Evolutionary conservation across 2,888 invertebrate species (phyloP), one percentile per base, ranked within the genome.

Genomic region (Salticus scenicus): DNA sequence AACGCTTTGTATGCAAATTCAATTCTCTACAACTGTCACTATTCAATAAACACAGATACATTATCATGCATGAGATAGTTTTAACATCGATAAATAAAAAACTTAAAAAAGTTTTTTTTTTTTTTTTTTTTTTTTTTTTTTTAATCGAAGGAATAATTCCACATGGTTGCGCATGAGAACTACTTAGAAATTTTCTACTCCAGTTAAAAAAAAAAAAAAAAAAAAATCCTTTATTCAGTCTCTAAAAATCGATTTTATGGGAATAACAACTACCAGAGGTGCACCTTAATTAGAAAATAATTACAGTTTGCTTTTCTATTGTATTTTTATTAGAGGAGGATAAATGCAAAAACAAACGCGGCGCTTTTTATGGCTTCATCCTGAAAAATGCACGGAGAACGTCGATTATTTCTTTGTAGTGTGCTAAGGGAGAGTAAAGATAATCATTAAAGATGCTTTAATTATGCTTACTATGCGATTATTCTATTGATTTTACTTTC

Each of bases 251-350:
- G 57, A 57, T 57, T 57, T 57, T 24, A 24, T 5, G 20, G 24
- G 57, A 4, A 47, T 47, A 57, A 57, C 57, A 57, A 17, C 57
- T 24, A 57, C 57, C 57, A 24, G 24, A 57, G 57, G 57, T 24
- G 24, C 8, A 24, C 57, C 57, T 57, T 57, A 57, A 57, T 57
- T 57, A 57, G 57, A 57, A 57, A 57, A 57, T 57, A 57, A 57
- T 57, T 57, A 57, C 57, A 57, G 57, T 57, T 57, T 57, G 57
- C 24, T 57, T 24, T 57, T 24, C 24, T 24, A 57, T 57, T 57
- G 57, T 57, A 57, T 57, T 20, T 24, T 20, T 57, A 57, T 57
- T 17, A 47, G 7, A 47, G 42, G 14, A 47, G 17, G 42, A 47
- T 47, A 17, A 14, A 2, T 47, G 42, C 42, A 47, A 47, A 47